Percentiles rank a stretch among this genome's conserved stretches.
These are phyloP conservation scores for Trisateles emortualis DNA, from an alignment of 2,888 invertebrate genomes.

Conservation along the genomic window DNA sequence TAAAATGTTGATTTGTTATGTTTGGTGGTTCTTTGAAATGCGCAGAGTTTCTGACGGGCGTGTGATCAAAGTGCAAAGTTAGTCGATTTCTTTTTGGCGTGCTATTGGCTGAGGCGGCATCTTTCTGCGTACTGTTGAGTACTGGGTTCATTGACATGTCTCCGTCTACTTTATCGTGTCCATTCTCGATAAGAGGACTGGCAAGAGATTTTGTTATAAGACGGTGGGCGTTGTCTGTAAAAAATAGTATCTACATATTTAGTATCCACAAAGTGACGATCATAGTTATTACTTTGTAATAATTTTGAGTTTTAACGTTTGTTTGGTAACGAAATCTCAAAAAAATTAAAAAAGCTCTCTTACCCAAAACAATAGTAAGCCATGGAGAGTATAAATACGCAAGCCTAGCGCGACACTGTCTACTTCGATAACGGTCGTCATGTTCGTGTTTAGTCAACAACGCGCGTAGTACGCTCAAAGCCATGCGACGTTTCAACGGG, in stretches of 20 bases:
- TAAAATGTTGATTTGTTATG: slow-evolving; percentile 55
- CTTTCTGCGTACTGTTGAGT: slow-evolving; percentile 60
- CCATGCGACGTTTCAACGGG: slow-evolving; percentile 92
- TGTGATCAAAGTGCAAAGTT: slow-evolving; percentile 91
- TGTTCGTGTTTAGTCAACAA: slow-evolving; percentile 97
- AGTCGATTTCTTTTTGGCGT: slow-evolving; percentile 89
- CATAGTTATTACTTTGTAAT: too few species aligned
- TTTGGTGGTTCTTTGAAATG: slow-evolving; percentile 91
- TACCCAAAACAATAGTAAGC: slow-evolving; percentile 91
- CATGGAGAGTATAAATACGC: slow-evolving; percentile 97
- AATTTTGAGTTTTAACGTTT: too few species aligned
- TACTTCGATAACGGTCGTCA: slow-evolving; percentile 95
- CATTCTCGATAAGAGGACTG: slow-evolving; percentile 72
- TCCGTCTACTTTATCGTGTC: slow-evolving; percentile 72
- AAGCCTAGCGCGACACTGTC: slow-evolving; percentile 94
- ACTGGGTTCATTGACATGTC: slow-evolving; percentile 58
- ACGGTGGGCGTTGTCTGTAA: slow-evolving; percentile 93
- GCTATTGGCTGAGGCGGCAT: slow-evolving; percentile 69
- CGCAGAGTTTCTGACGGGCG: slow-evolving; percentile 89
- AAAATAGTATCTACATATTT: too few species aligned
- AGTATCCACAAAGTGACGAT: too few species aligned
- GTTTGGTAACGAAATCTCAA: too few species aligned
- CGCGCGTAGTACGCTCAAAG: slow-evolving; percentile 93
- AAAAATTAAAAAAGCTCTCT: slow-evolving; percentile 18
- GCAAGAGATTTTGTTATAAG: slow-evolving; percentile 77